Evolutionary conservation across 2,113 vertebrate genomes (phyloP).

Genomic region (Carassius auratus): DNA sequence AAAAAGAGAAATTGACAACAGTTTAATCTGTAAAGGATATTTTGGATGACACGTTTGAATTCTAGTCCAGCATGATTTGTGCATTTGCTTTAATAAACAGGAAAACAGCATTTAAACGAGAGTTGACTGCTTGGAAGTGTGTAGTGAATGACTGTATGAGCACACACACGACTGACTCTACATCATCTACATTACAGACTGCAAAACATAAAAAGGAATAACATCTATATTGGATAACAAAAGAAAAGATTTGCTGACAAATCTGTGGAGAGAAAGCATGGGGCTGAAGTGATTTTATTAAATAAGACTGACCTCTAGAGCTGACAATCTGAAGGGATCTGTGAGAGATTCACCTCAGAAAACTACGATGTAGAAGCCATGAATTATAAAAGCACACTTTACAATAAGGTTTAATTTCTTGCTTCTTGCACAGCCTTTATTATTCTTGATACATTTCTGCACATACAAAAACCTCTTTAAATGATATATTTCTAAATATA

Average conservation of each 20-base stretch:
- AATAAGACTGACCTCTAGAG: no score
- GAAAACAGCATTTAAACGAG: not conserved
- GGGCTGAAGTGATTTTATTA: no score
- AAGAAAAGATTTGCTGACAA: no score
- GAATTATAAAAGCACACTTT: not conserved
- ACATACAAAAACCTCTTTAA: no score
- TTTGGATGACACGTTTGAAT: not conserved
- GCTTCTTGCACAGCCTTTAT: not conserved
- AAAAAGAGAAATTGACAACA: not conserved
- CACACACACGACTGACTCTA: not conserved
- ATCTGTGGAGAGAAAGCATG: no score
- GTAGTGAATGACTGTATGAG: not conserved
- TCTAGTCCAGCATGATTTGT: not conserved
- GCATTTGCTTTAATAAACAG: not conserved
- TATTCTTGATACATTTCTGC: no score
- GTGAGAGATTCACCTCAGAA: no score
- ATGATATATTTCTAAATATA: not conserved
- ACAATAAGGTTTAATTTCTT: not conserved
- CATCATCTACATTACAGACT: not conserved
- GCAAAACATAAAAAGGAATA: no score
- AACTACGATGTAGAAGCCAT: no score
- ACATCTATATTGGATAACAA: no score
- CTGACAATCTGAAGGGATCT: no score
- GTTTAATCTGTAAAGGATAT: not conserved
- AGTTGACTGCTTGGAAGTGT: not conserved